Evolutionary conservation across 2,888 invertebrate species (phyloP).

Genomic region (Rhingia rostrata): DNA sequence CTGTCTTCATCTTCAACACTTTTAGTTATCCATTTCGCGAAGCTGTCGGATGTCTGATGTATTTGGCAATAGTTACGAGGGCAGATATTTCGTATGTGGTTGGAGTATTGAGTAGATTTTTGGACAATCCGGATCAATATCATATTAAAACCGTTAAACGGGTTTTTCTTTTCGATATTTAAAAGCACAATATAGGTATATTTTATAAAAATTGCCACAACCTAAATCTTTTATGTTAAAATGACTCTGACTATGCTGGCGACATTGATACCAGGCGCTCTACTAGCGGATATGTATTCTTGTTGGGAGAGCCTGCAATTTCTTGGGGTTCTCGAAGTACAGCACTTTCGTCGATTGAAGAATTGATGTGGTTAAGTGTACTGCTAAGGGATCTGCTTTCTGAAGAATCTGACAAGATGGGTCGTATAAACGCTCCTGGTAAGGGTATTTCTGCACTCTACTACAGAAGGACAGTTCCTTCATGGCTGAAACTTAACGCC

Average conservation of each 20-base stretch:
- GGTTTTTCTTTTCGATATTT: constrained; percentile 16
- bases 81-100: constrained; percentile 58
- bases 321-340: too few species aligned
- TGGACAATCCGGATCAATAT: constrained; percentile 44
- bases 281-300: constrained; percentile 74
- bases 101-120: constrained; percentile 33
- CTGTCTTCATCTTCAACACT: too few species aligned
- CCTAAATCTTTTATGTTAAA: too few species aligned
- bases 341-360: too few species aligned
- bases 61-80: too few species aligned
- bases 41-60: too few species aligned
- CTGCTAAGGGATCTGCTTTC: too few species aligned
- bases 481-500: constrained; percentile 97
- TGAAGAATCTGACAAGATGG: too few species aligned
- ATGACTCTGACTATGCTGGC: constrained; percentile 74
- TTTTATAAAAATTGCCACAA: constrained; percentile 7
- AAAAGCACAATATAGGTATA: constrained; percentile 26
- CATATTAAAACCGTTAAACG: constrained; percentile 13
- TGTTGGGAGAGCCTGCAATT: too few species aligned
- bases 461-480: constrained; percentile 98
- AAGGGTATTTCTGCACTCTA: constrained; percentile 99
- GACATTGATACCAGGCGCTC: constrained; percentile 71
- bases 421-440: too few species aligned
- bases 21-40: too few species aligned
- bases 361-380: too few species aligned